phyloP scores from a whole-genome alignment of 2,797 vertebrate species.

The Menidia menidia region DNA sequence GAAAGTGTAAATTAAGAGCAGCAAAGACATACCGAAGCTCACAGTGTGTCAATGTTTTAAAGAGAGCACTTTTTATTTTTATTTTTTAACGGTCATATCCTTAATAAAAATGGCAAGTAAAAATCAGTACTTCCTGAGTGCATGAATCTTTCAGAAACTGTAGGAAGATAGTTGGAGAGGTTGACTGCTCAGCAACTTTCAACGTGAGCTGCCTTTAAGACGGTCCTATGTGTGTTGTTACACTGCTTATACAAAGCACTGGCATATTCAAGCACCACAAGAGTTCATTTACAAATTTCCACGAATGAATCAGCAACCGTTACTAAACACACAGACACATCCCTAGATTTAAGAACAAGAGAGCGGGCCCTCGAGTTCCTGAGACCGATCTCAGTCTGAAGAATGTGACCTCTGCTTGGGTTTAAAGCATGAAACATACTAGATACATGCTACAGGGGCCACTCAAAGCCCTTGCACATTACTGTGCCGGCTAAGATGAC shows the following conservation, averaged over 20 bases:
- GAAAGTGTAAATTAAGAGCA: background rate
- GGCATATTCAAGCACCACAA: slow-evolving; percentile 47
- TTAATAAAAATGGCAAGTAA: background rate
- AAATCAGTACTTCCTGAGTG: slow-evolving; percentile 14
- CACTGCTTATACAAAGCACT: slow-evolving; percentile 41
- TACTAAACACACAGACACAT: slow-evolving; percentile 46
- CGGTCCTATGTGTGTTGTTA: slow-evolving; percentile 14
- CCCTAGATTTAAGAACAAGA: slow-evolving; percentile 24
- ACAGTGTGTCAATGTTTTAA: slow-evolving; percentile 13
- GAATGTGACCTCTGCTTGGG: slow-evolving; percentile 59
- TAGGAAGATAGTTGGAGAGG: slow-evolving; percentile 23
- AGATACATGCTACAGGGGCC: slow-evolving; percentile 37
- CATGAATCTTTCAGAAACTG: slow-evolving; percentile 2
- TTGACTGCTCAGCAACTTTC: slow-evolving; percentile 26
- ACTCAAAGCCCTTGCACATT: slow-evolving; percentile 22
- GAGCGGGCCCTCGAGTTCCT: slow-evolving; percentile 31
- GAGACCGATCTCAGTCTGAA: slow-evolving; percentile 52
- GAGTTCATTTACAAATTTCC: slow-evolving; percentile 41
- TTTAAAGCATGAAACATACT: slow-evolving; percentile 53
- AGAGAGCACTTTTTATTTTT: slow-evolving; percentile 1
- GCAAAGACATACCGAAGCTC: background rate
- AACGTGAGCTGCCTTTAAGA: slow-evolving; percentile 37
- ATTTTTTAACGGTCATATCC: background rate
- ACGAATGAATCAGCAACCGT: slow-evolving; percentile 62
- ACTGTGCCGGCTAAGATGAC: slow-evolving; percentile 38